Evolutionary conservation across 2,888 invertebrate genomes (phyloP).

Genomic region (Diaprepes abbreviatus): DNA sequence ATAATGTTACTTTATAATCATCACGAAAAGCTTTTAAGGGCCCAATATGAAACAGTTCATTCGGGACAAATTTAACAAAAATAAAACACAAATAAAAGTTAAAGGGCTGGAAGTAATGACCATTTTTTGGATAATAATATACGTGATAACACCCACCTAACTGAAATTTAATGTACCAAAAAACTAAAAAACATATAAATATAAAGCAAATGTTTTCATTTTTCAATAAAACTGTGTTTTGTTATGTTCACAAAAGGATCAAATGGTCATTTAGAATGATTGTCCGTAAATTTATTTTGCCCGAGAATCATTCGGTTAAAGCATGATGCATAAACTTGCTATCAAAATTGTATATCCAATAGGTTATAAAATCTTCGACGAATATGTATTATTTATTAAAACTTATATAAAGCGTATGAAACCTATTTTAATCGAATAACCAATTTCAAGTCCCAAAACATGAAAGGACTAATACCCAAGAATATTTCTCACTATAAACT

Average conservation of each 20-base stretch:
- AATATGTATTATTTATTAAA: background rate
- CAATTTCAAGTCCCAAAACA: no score
- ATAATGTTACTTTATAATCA: no score
- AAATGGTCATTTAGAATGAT: background rate
- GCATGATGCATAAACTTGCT: background rate
- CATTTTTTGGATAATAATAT: background rate
- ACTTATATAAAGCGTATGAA: no score
- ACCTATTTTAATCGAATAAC: no score
- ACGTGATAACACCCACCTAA: background rate
- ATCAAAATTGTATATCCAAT: slow-evolving; percentile 1
- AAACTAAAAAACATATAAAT: background rate
- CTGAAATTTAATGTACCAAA: background rate
- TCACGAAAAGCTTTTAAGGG: no score
- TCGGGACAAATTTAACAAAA: background rate
- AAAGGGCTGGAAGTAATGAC: slow-evolving; percentile 1
- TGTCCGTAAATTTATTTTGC: slow-evolving; percentile 3
- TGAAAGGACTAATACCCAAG: no score
- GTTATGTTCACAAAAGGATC: background rate
- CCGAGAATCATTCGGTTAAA: background rate
- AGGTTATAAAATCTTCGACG: background rate
- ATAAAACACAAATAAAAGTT: background rate
- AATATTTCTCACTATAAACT: no score
- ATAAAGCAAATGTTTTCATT: slow-evolving; percentile 2
- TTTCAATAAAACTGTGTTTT: background rate
- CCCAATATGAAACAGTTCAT: no score